phyloP scores from a whole-genome alignment of 2,113 vertebrate species.

The Formicarius rufipectus region DNA sequence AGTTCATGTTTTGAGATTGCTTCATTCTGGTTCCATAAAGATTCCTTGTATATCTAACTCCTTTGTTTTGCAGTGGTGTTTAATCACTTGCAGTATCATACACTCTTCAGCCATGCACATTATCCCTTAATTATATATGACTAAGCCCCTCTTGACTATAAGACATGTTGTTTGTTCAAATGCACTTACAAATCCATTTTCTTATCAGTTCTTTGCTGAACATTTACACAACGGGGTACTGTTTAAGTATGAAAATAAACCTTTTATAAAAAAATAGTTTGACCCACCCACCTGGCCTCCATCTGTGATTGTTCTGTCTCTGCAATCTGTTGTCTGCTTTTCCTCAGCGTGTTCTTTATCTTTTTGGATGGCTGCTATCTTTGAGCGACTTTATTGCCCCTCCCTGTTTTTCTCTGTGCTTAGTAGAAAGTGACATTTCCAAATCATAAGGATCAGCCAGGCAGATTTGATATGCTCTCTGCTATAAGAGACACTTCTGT shows the following conservation, averaged over 20 bases:
- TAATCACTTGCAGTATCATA: conserved; percentile 26
- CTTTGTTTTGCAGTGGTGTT: not conserved
- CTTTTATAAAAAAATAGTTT: conserved; percentile 67
- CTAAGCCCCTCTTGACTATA: conserved; percentile 25
- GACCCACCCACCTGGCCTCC: conserved; percentile 79
- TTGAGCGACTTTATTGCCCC: conserved; percentile 57
- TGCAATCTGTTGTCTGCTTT: conserved; percentile 75
- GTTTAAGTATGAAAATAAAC: conserved; percentile 81
- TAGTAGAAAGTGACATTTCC: conserved; percentile 61
- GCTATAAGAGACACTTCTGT: conserved; percentile 32
- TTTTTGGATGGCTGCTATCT: conserved; percentile 80
- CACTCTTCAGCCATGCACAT: conserved; percentile 12
- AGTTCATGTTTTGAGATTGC: not conserved
- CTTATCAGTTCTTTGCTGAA: conserved; percentile 62
- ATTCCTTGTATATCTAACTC: not conserved
- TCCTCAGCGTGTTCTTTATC: conserved; percentile 78
- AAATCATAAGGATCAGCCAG: conserved; percentile 72
- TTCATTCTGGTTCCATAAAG: not conserved
- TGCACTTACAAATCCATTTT: conserved; percentile 65
- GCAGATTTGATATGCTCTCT: conserved; percentile 81
- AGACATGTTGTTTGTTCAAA: conserved; percentile 56
- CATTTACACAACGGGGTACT: conserved; percentile 56
- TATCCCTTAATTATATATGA: conserved; percentile 48
- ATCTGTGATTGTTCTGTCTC: conserved; percentile 74
- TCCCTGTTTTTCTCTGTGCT: conserved; percentile 39